phyloP scores from a whole-genome alignment of 2,888 invertebrate genomes.

The Litoditis marina region DNA sequence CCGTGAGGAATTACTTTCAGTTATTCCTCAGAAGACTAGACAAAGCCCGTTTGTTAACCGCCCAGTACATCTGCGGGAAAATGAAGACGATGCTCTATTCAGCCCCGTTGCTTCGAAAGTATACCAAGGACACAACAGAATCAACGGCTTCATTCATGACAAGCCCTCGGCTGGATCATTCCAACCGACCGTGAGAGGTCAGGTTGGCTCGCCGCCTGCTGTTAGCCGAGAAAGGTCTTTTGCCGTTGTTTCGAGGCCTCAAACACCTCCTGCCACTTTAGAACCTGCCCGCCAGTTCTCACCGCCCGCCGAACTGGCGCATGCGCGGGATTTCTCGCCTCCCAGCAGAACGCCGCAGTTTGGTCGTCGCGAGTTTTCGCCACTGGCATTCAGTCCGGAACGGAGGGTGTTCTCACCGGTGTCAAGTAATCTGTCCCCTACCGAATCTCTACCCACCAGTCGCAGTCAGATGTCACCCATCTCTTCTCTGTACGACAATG shows the following conservation, averaged over 20 bases:
- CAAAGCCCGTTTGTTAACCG: neutral
- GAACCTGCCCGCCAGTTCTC: neutral
- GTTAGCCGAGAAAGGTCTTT: neutral
- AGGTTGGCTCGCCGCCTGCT: neutral
- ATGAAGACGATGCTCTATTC: slow-evolving; percentile 18
- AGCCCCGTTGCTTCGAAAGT: slow-evolving; percentile 38
- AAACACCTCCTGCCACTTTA: neutral
- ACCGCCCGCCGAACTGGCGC: neutral
- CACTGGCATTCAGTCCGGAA: too few relatives aligned
- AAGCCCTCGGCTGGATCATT: slow-evolving; percentile 14
- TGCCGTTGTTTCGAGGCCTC: neutral
- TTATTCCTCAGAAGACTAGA: neutral
- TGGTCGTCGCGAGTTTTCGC: neutral
- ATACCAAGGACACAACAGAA: slow-evolving; percentile 24
- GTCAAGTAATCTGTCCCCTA: too few relatives aligned
- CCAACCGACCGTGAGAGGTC: neutral
- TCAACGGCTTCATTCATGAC: slow-evolving; percentile 38
- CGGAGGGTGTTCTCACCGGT: neutral
- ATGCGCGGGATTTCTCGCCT: neutral
- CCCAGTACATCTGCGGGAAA: neutral
- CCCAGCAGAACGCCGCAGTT: neutral
- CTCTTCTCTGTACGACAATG: slow-evolving; percentile 23
- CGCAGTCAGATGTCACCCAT: slow-evolving; percentile 4
- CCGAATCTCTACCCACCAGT: neutral
- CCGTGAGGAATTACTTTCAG: neutral